Percentiles rank a stretch among this genome's conserved stretches.
phyloP scores from a whole-genome alignment of 2,113 vertebrate genomes.

The Chaenocephalus aceratus region DNA sequence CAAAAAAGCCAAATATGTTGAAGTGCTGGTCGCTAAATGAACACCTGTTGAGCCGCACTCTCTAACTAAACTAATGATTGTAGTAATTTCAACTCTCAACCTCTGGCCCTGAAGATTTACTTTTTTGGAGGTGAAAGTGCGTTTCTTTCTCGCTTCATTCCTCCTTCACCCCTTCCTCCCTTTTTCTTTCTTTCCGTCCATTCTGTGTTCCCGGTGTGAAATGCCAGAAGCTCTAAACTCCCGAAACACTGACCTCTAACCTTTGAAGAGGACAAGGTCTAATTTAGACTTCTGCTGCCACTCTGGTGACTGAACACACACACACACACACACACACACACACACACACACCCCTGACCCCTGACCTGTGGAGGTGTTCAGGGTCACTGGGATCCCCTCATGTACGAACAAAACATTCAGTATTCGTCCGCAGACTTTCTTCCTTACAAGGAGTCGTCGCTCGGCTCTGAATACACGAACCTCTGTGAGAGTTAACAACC shows the following conservation, averaged over 20 bases:
- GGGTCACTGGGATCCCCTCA: slow-evolving; percentile 30
- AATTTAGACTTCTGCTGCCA: slow-evolving; percentile 62
- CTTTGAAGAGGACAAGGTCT: slow-evolving; percentile 57
- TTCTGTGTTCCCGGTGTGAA: slow-evolving; percentile 66
- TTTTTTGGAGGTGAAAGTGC: slow-evolving; percentile 30
- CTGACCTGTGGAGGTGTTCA: slow-evolving; percentile 9
- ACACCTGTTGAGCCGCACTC: background rate
- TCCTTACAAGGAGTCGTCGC: no score
- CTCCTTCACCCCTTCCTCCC: background rate
- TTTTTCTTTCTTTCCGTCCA: slow-evolving; percentile 1
- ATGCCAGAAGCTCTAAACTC: slow-evolving; percentile 67
- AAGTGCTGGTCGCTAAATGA: background rate
- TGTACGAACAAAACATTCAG: slow-evolving; percentile 34
- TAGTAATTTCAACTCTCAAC: background rate
- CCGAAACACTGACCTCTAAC: slow-evolving; percentile 66
- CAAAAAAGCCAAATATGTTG: no score
- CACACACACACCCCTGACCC: slow-evolving; percentile 41
- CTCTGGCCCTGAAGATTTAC: background rate
- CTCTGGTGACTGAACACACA: slow-evolving; percentile 56
- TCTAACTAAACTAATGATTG: slow-evolving; percentile 1
- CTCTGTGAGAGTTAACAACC: no score
- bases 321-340: slow-evolving; percentile 25
- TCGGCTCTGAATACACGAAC: no score
- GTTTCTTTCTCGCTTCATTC: background rate
- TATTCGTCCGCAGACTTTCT: no score